Evolutionary conservation across 2,113 vertebrate genomes (phyloP), one percentile per base, ranked within the genome.

Genomic region (Coturnix japonica): DNA sequence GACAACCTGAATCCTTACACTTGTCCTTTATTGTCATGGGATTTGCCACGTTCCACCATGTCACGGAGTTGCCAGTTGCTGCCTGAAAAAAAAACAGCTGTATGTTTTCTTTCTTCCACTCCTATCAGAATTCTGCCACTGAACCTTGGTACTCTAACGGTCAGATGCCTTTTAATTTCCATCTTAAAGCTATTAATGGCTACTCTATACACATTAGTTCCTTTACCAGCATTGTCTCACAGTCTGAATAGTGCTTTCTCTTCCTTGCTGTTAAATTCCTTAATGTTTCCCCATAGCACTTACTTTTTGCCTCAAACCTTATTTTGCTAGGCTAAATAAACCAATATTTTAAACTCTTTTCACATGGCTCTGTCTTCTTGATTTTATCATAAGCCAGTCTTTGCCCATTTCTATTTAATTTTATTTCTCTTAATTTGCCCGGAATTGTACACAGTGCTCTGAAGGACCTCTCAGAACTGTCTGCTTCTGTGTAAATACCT

Each of bases 1-100:
- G 49, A 23, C n/a, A 64, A 6, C 3, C 3, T 3, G 1, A 11
- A 21, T 26, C 8, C 35, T 41, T 13, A 13, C 35, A 8, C 30
- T 35, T 30, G 31, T 5, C 9, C 18, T 79, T 76, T 61, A 4
- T 47, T 19, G 35, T 51, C 20, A 19, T 43, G 6, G 9, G 8
- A 43, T 6, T 43, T 39, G 35, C n/a, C 8, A 19, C 7, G 5
- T 11, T 4, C 6, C 15, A n/a, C 20, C 4, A 15, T 44, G 59
- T 37, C 0, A 2, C 20, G 15, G 54, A 67, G 39, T 16, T 18
- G n/a, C 59, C 59, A n/a, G 30, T 28, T 76, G 10, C 7, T 12
- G 14, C 79, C 35, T 49, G 22, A 80, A 60, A 41, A 39, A n/a
- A 41, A 85, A 82, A 72, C 23, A 59, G 21, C 31, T 49, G 9